A percentile compares a stretch with the other conserved stretches of the same genome.
phyloP scores from a whole-genome alignment of 2,113 vertebrate species.

The Chamaea fasciata region DNA sequence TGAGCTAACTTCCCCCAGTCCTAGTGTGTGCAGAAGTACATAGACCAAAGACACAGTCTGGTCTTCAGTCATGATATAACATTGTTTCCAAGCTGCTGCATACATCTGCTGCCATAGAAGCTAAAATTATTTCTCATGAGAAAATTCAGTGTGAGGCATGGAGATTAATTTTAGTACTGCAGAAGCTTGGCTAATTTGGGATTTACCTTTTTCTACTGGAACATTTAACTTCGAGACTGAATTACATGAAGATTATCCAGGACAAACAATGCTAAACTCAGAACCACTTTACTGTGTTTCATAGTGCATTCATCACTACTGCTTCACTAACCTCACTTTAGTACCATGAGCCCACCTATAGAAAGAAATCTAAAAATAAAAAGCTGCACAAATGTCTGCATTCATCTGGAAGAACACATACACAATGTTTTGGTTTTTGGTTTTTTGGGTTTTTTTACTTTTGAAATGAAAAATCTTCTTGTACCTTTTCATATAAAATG shows the following conservation, averaged over 20 bases:
- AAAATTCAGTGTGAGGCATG: not conserved
- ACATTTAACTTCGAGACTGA: not conserved
- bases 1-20: not conserved
- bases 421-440: not conserved
- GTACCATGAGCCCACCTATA: not conserved
- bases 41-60: not conserved
- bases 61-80: not conserved
- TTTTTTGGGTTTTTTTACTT: not conserved
- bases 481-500: not conserved
- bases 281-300: not conserved
- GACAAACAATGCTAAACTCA: not conserved
- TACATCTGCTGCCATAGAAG: not conserved
- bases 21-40: not conserved
- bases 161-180: not conserved
- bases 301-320: not conserved
- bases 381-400: not conserved
- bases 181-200: not conserved
- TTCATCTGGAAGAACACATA: not conserved
- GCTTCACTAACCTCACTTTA: not conserved
- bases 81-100: not conserved
- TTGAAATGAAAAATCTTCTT: not conserved
- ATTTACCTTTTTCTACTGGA: constrained; percentile 12
- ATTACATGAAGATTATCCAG: not conserved
- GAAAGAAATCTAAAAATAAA: not conserved
- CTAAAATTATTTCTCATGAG: not conserved